Conservation (phyloP, 2,888 invertebrate genomes). For the Temnothorax ravouxi region DNA sequence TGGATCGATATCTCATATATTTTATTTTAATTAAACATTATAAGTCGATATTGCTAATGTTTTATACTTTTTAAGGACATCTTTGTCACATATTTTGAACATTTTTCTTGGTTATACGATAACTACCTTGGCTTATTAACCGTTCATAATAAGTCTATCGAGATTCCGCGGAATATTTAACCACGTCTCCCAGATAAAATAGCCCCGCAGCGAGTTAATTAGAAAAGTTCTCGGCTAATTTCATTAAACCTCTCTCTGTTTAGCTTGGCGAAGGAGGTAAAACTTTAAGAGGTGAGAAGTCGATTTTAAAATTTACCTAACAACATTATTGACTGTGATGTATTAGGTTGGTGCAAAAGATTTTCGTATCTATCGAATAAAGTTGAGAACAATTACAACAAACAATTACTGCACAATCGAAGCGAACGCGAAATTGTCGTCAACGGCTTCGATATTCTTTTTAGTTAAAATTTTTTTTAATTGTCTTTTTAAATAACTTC, state of each 20-base stretch:
- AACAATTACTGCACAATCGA: not conserved
- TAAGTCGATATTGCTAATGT: not conserved
- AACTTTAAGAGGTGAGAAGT: slow-evolving; percentile 20
- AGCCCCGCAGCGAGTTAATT: slow-evolving; percentile 64
- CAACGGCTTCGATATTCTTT: not conserved
- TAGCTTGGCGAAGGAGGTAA: slow-evolving; percentile 1
- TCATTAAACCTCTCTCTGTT: slow-evolving; percentile 56
- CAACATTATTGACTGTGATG: not conserved
- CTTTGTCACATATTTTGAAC: slow-evolving; percentile 6
- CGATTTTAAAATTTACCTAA: slow-evolving; percentile 6
- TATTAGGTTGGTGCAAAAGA: not conserved
- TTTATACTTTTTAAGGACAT: slow-evolving; percentile 12
- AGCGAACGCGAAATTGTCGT: not conserved
- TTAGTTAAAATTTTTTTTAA: not conserved
- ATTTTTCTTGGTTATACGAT: slow-evolving; percentile 8
- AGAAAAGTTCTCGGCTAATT: slow-evolving; percentile 67
- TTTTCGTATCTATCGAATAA: slow-evolving; percentile 1
- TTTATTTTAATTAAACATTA: not conserved
- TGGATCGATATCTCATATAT: not conserved
- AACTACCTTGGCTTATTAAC: slow-evolving; percentile 36
- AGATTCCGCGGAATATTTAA: slow-evolving; percentile 36
- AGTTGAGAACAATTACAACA: not conserved
- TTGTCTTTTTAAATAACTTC: not conserved
- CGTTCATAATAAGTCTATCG: slow-evolving; percentile 43
- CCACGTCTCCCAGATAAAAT: slow-evolving; percentile 1